These are phyloP conservation scores for Chromoteleia sp. DNA, from an alignment of 2,888 invertebrate genomes.

Conservation along the genomic window DNA sequence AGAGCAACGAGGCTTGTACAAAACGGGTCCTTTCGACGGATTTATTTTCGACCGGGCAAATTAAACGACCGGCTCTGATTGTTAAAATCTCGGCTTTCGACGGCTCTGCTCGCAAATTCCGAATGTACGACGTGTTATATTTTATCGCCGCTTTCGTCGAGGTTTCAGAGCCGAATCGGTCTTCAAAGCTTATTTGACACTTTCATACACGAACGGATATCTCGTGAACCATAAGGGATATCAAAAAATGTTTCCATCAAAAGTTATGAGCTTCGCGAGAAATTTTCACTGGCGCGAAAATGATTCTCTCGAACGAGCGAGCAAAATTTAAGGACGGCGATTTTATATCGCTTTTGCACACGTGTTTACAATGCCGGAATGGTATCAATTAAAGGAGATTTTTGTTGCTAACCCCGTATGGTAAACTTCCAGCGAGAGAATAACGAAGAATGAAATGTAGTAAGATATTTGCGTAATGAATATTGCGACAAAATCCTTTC, in stretches of 20 bases:
- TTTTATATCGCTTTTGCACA: slow-evolving; percentile 32
- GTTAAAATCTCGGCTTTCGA: no score
- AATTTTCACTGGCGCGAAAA: slow-evolving; percentile 55
- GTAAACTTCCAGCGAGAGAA: not conserved
- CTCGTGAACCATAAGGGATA: slow-evolving; percentile 69
- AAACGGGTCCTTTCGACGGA: no score
- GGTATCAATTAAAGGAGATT: slow-evolving; percentile 18
- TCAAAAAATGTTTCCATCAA: slow-evolving; percentile 68
- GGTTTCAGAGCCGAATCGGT: slow-evolving; percentile 52
- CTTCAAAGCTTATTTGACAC: slow-evolving; percentile 69
- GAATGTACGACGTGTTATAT: slow-evolving; percentile 50
- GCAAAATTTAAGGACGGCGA: slow-evolving; percentile 44
- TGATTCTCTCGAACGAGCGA: slow-evolving; percentile 59
- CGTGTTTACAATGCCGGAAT: slow-evolving; percentile 22
- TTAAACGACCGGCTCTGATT: not conserved
- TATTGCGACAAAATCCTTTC: no score
- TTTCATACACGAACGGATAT: slow-evolving; percentile 68
- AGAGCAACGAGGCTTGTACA: no score
- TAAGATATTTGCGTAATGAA: no score
- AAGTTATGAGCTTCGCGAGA: slow-evolving; percentile 67
- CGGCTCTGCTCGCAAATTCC: slow-evolving; percentile 15
- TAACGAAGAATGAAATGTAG: no score
- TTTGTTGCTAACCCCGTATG: not conserved
- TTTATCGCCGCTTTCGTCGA: slow-evolving; percentile 56
- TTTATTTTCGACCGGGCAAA: slow-evolving; percentile 1